Base-by-base conservation (phyloP, 2,113 vertebrate genomes). In the Motacilla alba region DNA sequence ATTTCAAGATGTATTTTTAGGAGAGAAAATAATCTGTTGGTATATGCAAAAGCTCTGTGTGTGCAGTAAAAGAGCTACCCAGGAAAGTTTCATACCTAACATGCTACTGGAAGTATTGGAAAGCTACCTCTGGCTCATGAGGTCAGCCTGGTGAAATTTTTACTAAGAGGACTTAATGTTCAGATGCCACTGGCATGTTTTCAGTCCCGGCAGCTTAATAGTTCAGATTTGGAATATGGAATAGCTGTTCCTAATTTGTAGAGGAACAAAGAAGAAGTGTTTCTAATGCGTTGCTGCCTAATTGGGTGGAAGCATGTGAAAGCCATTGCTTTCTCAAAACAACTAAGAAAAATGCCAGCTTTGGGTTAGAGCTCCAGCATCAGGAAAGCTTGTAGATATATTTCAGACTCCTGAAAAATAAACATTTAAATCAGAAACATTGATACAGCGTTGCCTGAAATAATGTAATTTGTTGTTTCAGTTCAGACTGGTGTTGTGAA, bases 1-100 rank as follows among this genome's bases (percentile, higher is more conserved):
- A 81, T 84, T 94, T 90, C 68, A 49, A 56, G 43, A 44, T 87
- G 58, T 94, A 93, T 90, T 94, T 94, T 94, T 95, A 90, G 86
- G 76, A 92, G 56, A 70, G 73, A 83, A 92, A 92, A 95, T 90
- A 93, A 89, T 92, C 73, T 78, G 52, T 85, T 90, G 76, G 82
- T 83, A 78, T 19, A 31, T 43, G 69, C 15, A 50, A 24, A 90
- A 92, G 83, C 89, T 96, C 77, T 89, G 23, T 46, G 31, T 68
- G 30, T 59, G 59, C 23, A 68, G 55, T 59, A 93, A 76, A 87
- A 12, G 43, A 87, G 37, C 62, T 75, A 21, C 28, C 15, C 2
- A 1, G 56, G 28, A 46, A 93, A 92, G 56, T 78, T 96, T 87
- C 18, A 10, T 46, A 9, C 55, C 53, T 75, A 52, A 44, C 9